Evolutionary conservation across 2,888 invertebrate species (phyloP).

Genomic region (Seira ritae): DNA sequence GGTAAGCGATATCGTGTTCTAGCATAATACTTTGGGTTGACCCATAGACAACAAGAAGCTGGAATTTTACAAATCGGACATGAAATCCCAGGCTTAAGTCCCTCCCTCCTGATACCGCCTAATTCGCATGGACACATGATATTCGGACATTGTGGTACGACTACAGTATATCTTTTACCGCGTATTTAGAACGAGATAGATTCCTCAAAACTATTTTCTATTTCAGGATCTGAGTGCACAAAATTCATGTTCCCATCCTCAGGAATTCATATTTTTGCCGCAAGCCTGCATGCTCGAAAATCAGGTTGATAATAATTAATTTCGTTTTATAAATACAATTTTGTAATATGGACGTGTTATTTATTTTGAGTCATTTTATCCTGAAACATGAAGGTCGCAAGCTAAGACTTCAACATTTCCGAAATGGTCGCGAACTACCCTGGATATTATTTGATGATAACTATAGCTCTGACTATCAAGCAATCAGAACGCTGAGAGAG

Average conservation of each 20-base stretch:
- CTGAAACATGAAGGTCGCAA: constrained; percentile 10
- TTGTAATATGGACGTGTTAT: neutral
- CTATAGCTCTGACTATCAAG: constrained; percentile 23
- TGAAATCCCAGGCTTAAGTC: constrained; percentile 33
- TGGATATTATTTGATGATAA: constrained; percentile 35
- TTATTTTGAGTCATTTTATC: neutral
- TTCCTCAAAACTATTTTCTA: neutral
- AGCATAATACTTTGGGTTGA: neutral
- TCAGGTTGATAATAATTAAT: constrained; percentile 13
- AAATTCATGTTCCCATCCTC: constrained; percentile 24
- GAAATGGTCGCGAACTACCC: constrained; percentile 33
- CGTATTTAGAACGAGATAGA: neutral
- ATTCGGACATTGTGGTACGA: constrained; percentile 40
- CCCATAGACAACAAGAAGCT: constrained; percentile 30
- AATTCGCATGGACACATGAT: constrained; percentile 26
- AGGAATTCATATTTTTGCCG: constrained; percentile 32
- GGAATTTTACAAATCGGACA: constrained; percentile 26
- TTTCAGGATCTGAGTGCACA: constrained; percentile 33
- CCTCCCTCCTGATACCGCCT: constrained; percentile 39
- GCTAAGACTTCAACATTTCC: constrained; percentile 39
- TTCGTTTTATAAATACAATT: neutral
- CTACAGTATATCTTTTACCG: too few relatives aligned
- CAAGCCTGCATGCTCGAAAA: constrained; percentile 23
- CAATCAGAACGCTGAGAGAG: constrained; percentile 8
- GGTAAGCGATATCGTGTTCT: neutral